Conservation (phyloP, 2,797 vertebrate species). For the Muraenolepis orangiensis region DNA sequence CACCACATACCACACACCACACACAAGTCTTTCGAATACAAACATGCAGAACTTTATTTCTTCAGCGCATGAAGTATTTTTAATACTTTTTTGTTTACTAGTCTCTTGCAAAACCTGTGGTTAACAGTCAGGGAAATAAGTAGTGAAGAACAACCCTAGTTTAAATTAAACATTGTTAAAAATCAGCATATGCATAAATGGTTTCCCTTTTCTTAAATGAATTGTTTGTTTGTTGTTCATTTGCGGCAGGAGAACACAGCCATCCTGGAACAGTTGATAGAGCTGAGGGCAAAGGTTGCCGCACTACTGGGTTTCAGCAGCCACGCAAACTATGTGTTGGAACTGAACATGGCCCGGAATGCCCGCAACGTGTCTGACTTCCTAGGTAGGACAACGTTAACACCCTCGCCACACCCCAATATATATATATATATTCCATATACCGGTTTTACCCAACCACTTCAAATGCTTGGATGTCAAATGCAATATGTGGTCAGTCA, state of each 20-base stretch:
- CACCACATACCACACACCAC: no score
- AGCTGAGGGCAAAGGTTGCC: constrained; percentile 84
- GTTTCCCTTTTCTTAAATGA: background rate
- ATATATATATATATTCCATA: no score
- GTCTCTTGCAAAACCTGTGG: background rate
- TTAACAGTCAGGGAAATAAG: no score
- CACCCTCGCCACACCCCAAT: background rate
- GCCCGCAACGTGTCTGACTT: constrained; percentile 65
- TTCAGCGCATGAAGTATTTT: no score
- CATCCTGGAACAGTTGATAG: constrained; percentile 86
- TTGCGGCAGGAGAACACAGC: constrained; percentile 80
- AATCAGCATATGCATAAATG: background rate
- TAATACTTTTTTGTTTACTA: no score
- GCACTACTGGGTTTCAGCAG: constrained; percentile 84
- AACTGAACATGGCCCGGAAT: constrained; percentile 90
- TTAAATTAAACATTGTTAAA: background rate
- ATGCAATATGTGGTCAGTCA: background rate
- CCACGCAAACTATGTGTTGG: constrained; percentile 89
- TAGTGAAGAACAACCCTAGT: no score
- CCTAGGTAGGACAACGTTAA: constrained; percentile 59
- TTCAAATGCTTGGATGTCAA: background rate
- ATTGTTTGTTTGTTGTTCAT: constrained; percentile 9
- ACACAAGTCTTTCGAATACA: no score
- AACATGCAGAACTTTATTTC: no score
- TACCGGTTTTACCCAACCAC: background rate